Conservation (phyloP, 2,113 vertebrate species). For the Abramis brama region DNA sequence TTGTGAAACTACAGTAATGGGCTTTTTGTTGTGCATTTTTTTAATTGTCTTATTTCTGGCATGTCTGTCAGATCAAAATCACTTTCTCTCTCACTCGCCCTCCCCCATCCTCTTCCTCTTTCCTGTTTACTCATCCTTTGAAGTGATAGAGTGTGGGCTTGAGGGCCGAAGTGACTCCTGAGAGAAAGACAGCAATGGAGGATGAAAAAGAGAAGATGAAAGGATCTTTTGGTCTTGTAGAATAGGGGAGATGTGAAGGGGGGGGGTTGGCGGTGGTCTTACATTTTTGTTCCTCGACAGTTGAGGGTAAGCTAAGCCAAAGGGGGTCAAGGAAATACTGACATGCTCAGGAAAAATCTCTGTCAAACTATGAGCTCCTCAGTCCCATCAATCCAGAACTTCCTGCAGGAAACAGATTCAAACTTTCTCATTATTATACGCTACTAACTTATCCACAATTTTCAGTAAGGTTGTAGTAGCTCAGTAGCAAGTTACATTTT, state of each 20-base stretch:
- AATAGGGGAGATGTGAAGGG: slow-evolving; percentile 15
- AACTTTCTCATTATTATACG: neutral
- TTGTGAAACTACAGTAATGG: neutral
- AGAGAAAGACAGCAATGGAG: slow-evolving; percentile 33
- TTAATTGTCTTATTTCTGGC: neutral
- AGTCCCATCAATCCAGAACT: slow-evolving; percentile 29
- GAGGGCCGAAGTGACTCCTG: slow-evolving; percentile 44
- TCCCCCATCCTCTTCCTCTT: neutral
- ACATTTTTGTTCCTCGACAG: slow-evolving; percentile 32
- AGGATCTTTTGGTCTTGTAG: slow-evolving; percentile 27
- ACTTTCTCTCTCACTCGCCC: neutral
- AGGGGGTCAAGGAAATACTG: slow-evolving; percentile 55
- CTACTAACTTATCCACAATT: neutral
- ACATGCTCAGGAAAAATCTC: neutral
- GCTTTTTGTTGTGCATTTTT: neutral
- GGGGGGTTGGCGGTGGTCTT: neutral
- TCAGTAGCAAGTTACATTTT: neutral
- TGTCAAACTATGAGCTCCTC: neutral
- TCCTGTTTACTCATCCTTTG: slow-evolving; percentile 51
- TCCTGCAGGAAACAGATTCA: neutral
- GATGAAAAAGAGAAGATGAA: slow-evolving; percentile 42
- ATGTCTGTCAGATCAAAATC: slow-evolving; percentile 22
- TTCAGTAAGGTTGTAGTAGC: neutral
- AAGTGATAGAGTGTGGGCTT: slow-evolving; percentile 52
- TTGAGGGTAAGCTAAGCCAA: slow-evolving; percentile 15